phyloP scores from a whole-genome alignment of 2,113 vertebrate genomes.

The Potamarius usumacintae region DNA sequence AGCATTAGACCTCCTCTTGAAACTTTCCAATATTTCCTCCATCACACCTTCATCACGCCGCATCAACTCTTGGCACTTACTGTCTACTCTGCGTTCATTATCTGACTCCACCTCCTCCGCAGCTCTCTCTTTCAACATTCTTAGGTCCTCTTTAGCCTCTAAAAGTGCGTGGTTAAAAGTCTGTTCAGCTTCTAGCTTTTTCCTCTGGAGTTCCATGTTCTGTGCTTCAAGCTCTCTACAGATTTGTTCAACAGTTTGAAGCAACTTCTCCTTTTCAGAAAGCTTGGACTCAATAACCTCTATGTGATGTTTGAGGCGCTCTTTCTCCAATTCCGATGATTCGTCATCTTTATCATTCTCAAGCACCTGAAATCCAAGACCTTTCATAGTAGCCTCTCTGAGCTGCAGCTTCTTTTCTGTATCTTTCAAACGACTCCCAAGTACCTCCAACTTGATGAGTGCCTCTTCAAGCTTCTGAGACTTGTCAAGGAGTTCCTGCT shows the following conservation, averaged over 20 bases:
- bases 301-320: constrained; percentile 61
- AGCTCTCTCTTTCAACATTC: constrained; percentile 53
- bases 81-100: constrained; percentile 41
- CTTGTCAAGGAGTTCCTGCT: constrained; percentile 73
- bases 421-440: constrained; percentile 72
- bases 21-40: constrained; percentile 67
- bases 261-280: constrained; percentile 59
- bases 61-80: constrained; percentile 39
- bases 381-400: constrained; percentile 76
- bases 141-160: constrained; percentile 63
- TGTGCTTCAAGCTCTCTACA: constrained; percentile 63
- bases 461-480: constrained; percentile 75
- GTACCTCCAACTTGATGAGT: constrained; percentile 69
- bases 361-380: constrained; percentile 70
- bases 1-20: constrained; percentile 68
- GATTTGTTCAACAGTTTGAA: constrained; percentile 58
- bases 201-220: constrained; percentile 60
- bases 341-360: constrained; percentile 58
- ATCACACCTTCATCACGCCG: constrained; percentile 57
- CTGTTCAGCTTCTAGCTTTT: constrained; percentile 59
- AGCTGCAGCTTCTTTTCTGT: constrained; percentile 76
- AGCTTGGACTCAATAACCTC: constrained; percentile 64
- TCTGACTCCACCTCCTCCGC: constrained; percentile 48
- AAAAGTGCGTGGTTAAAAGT: constrained; percentile 53
- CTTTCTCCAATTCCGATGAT: constrained; percentile 55